Percentiles rank a stretch among this genome's conserved stretches.
Evolutionary conservation across 2,797 vertebrate species (phyloP).

Genomic region (Hemibagrus guttatus): DNA sequence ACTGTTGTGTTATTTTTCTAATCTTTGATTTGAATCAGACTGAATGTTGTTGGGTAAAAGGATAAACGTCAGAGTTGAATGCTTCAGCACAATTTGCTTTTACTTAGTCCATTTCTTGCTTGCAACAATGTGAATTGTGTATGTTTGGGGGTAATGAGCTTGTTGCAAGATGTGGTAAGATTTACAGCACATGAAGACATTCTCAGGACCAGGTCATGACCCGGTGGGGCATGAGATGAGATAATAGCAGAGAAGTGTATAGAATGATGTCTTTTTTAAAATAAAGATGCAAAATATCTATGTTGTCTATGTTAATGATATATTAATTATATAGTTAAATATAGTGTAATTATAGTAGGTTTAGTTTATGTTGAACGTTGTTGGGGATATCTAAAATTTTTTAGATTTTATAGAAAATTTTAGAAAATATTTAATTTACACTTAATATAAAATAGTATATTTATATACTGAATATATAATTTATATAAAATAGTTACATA

Average conservation of each 20-base stretch:
- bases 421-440: too few relatives aligned
- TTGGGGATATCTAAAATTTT: not conserved
- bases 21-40: constrained; percentile 12
- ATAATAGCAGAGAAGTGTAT: constrained; percentile 58
- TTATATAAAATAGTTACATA: not conserved
- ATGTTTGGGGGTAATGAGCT: constrained; percentile 21
- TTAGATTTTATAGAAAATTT: too few relatives aligned
- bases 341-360: not conserved
- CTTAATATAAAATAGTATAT: too few relatives aligned
- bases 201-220: constrained; percentile 6
- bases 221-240: constrained; percentile 4
- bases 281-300: constrained; percentile 67
- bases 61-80: not conserved
- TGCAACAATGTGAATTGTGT: constrained; percentile 32
- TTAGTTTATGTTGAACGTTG: not conserved
- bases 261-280: constrained; percentile 67
- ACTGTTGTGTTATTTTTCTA: not conserved
- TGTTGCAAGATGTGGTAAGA: constrained; percentile 28
- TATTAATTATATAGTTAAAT: not conserved
- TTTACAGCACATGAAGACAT: constrained; percentile 34
- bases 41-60: constrained; percentile 16
- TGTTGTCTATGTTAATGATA: not conserved
- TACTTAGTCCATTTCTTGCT: constrained; percentile 10
- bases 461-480: too few relatives aligned
- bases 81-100: not conserved